Conservation (phyloP, 2,797 vertebrate genomes). For the Artibeus jamaicensis region DNA sequence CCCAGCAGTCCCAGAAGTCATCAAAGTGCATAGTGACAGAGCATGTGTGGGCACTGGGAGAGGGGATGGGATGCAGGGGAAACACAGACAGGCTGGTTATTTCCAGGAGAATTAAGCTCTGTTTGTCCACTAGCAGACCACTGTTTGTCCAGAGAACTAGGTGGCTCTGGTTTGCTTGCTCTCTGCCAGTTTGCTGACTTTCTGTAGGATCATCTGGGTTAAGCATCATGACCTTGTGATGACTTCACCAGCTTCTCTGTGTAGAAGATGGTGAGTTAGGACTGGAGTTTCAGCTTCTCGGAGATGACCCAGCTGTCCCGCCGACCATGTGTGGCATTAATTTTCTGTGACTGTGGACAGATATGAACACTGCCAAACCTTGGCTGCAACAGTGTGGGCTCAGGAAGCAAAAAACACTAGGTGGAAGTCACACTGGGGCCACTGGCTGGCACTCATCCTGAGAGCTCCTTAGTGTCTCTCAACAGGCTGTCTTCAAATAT, state of each 20-base stretch:
- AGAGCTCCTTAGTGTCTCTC: neutral
- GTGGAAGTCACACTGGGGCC: neutral
- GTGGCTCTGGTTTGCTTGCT: neutral
- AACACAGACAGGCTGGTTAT: neutral
- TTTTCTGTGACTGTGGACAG: neutral
- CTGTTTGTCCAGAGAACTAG: neutral
- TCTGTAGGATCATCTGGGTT: neutral
- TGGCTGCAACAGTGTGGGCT: neutral
- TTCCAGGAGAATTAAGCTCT: neutral
- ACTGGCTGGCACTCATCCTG: accelerated
- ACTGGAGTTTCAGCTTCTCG: neutral
- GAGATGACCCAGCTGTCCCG: neutral
- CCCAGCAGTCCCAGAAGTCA: neutral
- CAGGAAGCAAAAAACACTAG: neutral
- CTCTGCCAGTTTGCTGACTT: accelerated
- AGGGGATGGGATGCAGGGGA: neutral
- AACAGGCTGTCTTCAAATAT: accelerated
- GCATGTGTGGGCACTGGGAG: neutral
- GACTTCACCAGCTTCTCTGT: neutral
- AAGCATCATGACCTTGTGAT: accelerated
- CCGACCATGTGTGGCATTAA: accelerated
- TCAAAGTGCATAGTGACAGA: neutral
- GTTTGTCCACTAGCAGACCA: neutral
- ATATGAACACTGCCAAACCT: accelerated
- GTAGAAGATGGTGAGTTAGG: neutral